Base-by-base conservation (phyloP, 2,113 vertebrate species). In the Poeciliopsis occidentalis region DNA sequence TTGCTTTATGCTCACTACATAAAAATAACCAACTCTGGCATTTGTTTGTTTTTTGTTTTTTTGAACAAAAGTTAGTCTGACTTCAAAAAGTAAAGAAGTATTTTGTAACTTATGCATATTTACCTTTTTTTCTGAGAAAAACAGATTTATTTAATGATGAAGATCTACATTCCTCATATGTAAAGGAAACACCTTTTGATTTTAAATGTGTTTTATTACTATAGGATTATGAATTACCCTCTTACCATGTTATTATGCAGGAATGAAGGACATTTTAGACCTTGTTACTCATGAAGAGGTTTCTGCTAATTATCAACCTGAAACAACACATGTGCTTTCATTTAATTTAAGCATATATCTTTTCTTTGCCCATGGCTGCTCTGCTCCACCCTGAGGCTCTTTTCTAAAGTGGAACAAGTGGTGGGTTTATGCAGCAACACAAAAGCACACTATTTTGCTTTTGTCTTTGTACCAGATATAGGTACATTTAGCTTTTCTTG, bases 241-340 rank as follows among this genome's bases (percentile, higher is more conserved):
- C 31, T 47, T 72, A 51, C 4, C 54, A 76, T 54, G 51, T 81
- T 75, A 60, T 60, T 67, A 83, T 68, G 47, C 57, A 29, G 24
- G 39, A 4, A 62, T 65, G 29, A 44, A 60, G 34, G 22, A 26
- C 30, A 31, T 62, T 51, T 24, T 32, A 41, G 29, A 70, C 24
- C 27, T 12, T 27, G 44, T 54, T 62, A 54, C 47, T 39, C 37
- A 17, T 57, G 44, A n/a, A 76, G 34, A 39, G 41, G 67, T 72
- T 69, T 67, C 69, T 44, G 64, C 37, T 81, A 27, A 61, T n/a
- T 75, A 41, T 8, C 61, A 64, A 34, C 51, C 54, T 1, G 41
- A 80, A 67, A 31, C 17, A 13, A 57, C 61, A 76, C 27, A 32
- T 29, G 37, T 8, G 8, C 60, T 62, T 37, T 39, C 47, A 30